Evolutionary conservation across 2,888 invertebrate species (phyloP).

Genomic region (Conops quadrifasciatus): DNA sequence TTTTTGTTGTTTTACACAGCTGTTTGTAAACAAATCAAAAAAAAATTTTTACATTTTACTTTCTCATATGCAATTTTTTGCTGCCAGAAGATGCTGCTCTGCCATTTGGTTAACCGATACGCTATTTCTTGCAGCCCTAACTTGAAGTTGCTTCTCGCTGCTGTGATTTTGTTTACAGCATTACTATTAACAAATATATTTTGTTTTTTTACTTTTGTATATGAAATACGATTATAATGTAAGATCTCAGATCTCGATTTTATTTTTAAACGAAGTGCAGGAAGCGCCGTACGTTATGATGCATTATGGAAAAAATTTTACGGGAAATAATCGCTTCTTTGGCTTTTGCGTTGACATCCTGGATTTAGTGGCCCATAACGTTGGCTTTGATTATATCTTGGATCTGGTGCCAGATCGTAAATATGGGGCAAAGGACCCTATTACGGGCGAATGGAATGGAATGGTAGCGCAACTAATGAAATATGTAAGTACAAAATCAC

Average conservation of each 20-base stretch:
- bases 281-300: conserved; percentile 80
- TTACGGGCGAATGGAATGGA: conserved; percentile 80
- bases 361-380: conserved; percentile 72
- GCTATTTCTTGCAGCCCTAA: too few relatives aligned
- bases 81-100: too few relatives aligned
- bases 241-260: too few relatives aligned
- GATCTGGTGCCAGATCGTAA: conserved; percentile 77
- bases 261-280: conserved; percentile 61
- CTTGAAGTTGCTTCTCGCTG: too few relatives aligned
- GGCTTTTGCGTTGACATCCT: conserved; percentile 83
- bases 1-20: too few relatives aligned
- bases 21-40: too few relatives aligned
- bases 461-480: conserved; percentile 77
- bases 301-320: conserved; percentile 74
- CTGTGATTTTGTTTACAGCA: too few relatives aligned
- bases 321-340: conserved; percentile 78
- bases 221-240: background rate
- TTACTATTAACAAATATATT: background rate
- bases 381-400: conserved; percentile 77
- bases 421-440: conserved; percentile 78
- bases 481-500: conserved; percentile 73
- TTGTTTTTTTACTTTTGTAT: background rate
- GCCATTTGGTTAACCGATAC: too few relatives aligned
- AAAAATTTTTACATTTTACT: too few relatives aligned
- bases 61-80: too few relatives aligned